Evolutionary conservation across 2,797 vertebrate genomes (phyloP), one percentile per base, ranked within the genome.

Genomic region (Urocyon cinereoargenteus): DNA sequence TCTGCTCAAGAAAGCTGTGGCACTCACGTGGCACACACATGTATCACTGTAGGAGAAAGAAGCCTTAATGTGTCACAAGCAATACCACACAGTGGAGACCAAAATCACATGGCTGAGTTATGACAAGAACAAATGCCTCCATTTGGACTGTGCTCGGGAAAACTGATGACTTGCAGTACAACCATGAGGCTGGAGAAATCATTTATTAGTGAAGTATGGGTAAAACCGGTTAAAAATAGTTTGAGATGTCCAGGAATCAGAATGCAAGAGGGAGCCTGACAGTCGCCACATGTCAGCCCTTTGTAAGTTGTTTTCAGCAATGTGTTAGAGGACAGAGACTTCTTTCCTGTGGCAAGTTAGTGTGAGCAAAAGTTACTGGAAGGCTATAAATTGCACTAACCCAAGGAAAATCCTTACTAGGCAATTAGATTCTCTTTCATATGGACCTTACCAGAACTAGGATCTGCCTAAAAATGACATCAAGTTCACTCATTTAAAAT

Each of bases 201-300:
- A 31, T 96, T 97, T 96, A 91, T 94, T 95, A 68, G 75, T 75
- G 93, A 96, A 97, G 98, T 93, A 96, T 64, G 82, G 53, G n/a
- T 96, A 96, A 86, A 95, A 45, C 82, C 94, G 84, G 77, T 96
- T 98, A 97, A 98, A 98, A 96, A 75, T 53, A 49, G 70, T 94
- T 95, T 90, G 66, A 57, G 88, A 97, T 88, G 70, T 95, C 97
- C 93, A 97, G 95, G 87, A 98, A 87, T 70, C 92, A 90, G 95
- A 97, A 97, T 89, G 96, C 72, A 73, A 94, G 51, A 83, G 90
- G 86, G 81, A 94, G 95, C 61, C 45, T 97, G 96, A 93, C 91
- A 91, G 90, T 57, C 95, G 90, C 92, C 94, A 92, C 96, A 86
- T 87, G 82, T 85, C 82, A 94, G 51, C 66, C 0, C 75, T 97